Evolutionary conservation across 2,888 invertebrate species (phyloP).

Genomic region (Helicoverpa assulta): DNA sequence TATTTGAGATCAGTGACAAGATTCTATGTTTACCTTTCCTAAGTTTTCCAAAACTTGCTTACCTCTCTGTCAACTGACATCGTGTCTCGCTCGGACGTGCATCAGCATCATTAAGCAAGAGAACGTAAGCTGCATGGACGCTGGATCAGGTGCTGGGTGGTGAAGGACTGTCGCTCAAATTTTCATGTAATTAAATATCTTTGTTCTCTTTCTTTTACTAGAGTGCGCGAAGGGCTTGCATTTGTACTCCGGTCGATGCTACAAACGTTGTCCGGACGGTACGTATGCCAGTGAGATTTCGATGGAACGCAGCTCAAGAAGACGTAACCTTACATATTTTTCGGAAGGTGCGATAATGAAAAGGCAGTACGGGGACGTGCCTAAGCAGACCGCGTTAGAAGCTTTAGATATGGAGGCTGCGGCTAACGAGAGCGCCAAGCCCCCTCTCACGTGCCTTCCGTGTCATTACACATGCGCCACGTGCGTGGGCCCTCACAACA

Average conservation of each 20-base stretch:
- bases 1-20: constrained; percentile 90
- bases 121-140: constrained; percentile 85
- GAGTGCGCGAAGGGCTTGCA: constrained; percentile 92
- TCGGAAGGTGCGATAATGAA: constrained; percentile 76
- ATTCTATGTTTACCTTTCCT: constrained; percentile 77
- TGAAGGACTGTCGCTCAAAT: constrained; percentile 77
- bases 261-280: constrained; percentile 89
- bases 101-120: constrained; percentile 82
- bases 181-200: constrained; percentile 78
- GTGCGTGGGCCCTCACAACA: constrained; percentile 92
- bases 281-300: constrained; percentile 85
- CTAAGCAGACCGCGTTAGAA: constrained; percentile 72
- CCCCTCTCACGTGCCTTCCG: constrained; percentile 88
- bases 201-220: constrained; percentile 90
- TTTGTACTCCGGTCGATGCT: constrained; percentile 91
- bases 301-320: constrained; percentile 80
- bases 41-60: constrained; percentile 70
- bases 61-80: constrained; percentile 73
- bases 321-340: constrained; percentile 82
- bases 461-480: constrained; percentile 94
- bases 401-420: constrained; percentile 80
- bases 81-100: constrained; percentile 75
- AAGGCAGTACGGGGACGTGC: constrained; percentile 71
- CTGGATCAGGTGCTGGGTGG: constrained; percentile 85
- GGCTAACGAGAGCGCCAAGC: constrained; percentile 66